Evolutionary conservation across 2,113 vertebrate genomes (phyloP), one percentile per base, ranked within the genome.

Genomic region (Spilogale gracilis): DNA sequence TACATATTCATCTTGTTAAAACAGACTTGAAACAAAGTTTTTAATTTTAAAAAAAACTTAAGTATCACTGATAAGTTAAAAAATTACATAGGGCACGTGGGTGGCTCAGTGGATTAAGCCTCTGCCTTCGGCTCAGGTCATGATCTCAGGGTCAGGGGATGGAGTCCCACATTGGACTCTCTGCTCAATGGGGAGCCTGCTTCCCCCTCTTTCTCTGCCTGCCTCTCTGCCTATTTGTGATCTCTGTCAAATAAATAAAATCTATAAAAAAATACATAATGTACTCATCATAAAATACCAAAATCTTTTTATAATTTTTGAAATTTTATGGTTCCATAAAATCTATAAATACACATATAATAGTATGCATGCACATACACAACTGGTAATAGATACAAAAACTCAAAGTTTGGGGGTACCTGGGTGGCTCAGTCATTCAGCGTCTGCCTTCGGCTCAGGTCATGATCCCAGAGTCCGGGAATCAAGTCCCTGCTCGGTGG

Each of bases 301-400:
- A 88, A 94, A 52, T 38, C 86, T 58, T 92, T 76, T 88, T 71
- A 89, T 21, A 18, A 73, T 56, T 69, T 94, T 21, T 88, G 25
- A 86, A 88, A 90, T 83, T 54, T 78, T 63, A 78, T 21, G 81
- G 20, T 50, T 76, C 9, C 52, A 65, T 63, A 30, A 95, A 58
- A 81, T 50, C 30, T 38, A 21, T 56, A 69, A 74, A 48, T 43
- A 50, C 25, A 61, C 38, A 84, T 7, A 79, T 5, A 45, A 30
- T 48, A 56, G 27, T 60, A 45, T 6, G 25, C 63, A 54, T n/a
- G 50, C 27, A 63, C 16, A 60, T 2, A 69, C 6, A 67, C 8
- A 69, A 67, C 27, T 50, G 32, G 48, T 11, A 38, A 86, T 12
- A 54, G 4, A 60, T 6, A 21, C 20, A 20, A 2, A 27, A 61